Base-by-base conservation (phyloP, 2,888 invertebrate species). In the Philopedon plagiatum region DNA sequence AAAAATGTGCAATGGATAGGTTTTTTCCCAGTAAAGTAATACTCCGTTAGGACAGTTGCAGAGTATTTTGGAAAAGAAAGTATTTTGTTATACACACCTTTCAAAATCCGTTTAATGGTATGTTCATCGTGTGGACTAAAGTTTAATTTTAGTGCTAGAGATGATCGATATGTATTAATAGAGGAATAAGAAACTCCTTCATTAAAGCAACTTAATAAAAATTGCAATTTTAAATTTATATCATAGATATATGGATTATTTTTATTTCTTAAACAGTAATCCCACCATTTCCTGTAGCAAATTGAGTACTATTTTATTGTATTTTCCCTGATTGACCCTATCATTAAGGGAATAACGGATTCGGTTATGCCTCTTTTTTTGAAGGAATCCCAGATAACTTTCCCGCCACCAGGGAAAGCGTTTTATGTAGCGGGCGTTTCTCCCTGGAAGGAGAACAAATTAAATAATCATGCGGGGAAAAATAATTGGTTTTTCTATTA, bases 91-190 rank as follows among this genome's bases (percentile, higher is more conserved):
- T 51, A 60, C 19, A 63, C 9, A 3, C 71, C 73, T 49, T 71
- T 75, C 26, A 71, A 37, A 46, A 73, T 72, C 11, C 63, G 21
- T 60, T 72, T 69, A 7, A 72, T 23, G 13, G 39, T 39, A 15
- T 39, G n/a, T 39, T 15, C 34, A 34, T 39, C 39, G 5, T 13
- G 15, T 39, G 15, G 39, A 39, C 26, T 26, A 26, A 26, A 26
- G 26, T 26, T 26, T 26, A 26, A 26, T 26, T 5, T 26, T 26
- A 26, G 26, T 7, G 26, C 3, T 26, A 26, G 26, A 7, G 26
- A 26, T 26, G 26, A 26, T 26, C 26, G 26, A 26, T 26, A 26
- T 26, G 26, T 26, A 26, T 26, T 26, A 26, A 26, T 26, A 7
- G 26, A 26, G 26, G 26, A 26, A 26, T 26, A 26, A 26, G 26